These are phyloP conservation scores for Falco concolor DNA, from an alignment of 2,797 vertebrate species.

Conservation along the genomic window DNA sequence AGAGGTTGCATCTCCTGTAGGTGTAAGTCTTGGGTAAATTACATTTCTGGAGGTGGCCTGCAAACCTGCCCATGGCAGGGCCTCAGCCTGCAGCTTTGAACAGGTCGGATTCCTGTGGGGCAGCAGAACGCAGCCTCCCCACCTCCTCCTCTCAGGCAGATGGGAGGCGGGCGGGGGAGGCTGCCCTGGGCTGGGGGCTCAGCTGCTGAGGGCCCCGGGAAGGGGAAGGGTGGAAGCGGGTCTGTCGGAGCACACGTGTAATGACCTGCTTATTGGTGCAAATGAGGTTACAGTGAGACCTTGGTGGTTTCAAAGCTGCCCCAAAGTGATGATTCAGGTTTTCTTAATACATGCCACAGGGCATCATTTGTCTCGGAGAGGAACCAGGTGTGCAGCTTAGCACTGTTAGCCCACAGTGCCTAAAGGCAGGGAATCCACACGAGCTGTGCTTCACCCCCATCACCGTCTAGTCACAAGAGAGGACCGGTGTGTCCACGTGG, in stretches of 20 bases:
- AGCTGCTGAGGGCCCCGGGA: neutral
- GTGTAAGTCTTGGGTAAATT: neutral
- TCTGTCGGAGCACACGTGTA: neutral
- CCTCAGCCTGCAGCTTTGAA: neutral
- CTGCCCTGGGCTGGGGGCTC: neutral
- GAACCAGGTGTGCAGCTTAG: neutral
- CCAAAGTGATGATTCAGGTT: neutral
- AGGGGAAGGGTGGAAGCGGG: neutral
- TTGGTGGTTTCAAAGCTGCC: neutral
- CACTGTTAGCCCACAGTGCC: neutral
- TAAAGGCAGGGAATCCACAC: neutral
- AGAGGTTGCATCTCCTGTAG: neutral
- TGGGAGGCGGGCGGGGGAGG: neutral
- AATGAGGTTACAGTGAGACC: neutral
- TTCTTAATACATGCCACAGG: neutral
- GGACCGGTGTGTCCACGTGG: neutral
- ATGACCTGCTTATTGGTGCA: neutral
- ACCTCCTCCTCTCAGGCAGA: neutral
- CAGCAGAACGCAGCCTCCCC: neutral
- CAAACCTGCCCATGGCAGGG: neutral
- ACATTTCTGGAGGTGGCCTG: neutral
- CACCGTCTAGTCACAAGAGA: rapidly evolving
- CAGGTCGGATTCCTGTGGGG: neutral
- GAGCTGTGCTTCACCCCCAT: neutral
- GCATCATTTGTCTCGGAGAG: neutral